Percentiles rank a stretch among this genome's conserved stretches.
These are phyloP conservation scores for Polydrusus cervinus DNA, from an alignment of 2,888 invertebrate genomes.

Conservation along the genomic window DNA sequence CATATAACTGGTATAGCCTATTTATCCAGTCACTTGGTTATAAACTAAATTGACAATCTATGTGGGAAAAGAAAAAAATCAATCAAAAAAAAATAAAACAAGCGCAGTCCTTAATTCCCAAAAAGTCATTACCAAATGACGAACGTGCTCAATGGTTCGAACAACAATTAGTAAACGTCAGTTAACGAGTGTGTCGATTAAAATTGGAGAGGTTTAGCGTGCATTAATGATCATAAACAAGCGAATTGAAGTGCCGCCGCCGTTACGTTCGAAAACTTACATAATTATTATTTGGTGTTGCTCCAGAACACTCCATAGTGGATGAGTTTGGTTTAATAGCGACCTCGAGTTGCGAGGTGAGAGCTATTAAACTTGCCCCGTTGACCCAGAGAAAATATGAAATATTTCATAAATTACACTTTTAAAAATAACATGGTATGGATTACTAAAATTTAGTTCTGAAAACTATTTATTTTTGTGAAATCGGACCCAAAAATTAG, in stretches of 20 bases:
- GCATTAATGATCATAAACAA: constrained; percentile 62
- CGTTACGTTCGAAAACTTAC: constrained; percentile 59
- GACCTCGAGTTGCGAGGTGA: constrained; percentile 49
- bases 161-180: constrained; percentile 43
- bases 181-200: constrained; percentile 55
- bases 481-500: too few species aligned
- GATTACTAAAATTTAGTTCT: too few species aligned
- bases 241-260: constrained; percentile 59
- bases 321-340: constrained; percentile 52
- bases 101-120: background rate
- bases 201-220: constrained; percentile 56
- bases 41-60: too few species aligned
- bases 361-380: constrained; percentile 33
- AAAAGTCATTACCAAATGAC: constrained; percentile 8
- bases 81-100: too few species aligned
- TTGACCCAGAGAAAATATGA: constrained; percentile 7
- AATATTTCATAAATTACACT: background rate
- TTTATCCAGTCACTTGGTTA: too few species aligned
- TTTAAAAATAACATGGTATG: too few species aligned
- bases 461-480: too few species aligned
- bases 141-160: constrained; percentile 32
- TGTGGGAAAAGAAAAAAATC: too few species aligned
- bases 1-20: too few species aligned
- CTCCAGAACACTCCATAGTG: constrained; percentile 51
- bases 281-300: constrained; percentile 63